These are phyloP conservation scores for Endotricha flammealis DNA, from an alignment of 2,888 invertebrate genomes.

Conservation along the genomic window DNA sequence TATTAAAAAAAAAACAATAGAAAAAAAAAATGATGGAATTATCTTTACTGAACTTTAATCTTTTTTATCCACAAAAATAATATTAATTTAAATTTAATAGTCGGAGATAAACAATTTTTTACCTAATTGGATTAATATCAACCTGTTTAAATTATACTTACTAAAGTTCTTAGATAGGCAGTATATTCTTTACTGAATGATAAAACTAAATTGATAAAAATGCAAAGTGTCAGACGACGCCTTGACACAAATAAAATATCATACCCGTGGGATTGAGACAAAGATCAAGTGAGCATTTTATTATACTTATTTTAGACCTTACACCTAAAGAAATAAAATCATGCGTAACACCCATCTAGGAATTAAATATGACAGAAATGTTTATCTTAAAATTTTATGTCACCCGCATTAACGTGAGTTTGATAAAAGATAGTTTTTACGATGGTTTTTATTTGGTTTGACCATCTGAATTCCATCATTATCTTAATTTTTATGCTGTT, in stretches of 20 bases:
- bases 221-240: not conserved
- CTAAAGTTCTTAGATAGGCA: too few species aligned
- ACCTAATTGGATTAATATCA: too few species aligned
- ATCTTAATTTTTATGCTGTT: conserved; percentile 65
- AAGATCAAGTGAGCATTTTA: not conserved
- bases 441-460: conserved; percentile 40
- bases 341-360: not conserved
- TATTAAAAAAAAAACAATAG: too few species aligned
- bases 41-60: too few species aligned
- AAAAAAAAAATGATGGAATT: too few species aligned
- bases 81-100: too few species aligned
- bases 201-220: conserved; percentile 3
- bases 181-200: too few species aligned
- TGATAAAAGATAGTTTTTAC: conserved; percentile 44
- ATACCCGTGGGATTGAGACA: conserved; percentile 9
- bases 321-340: not conserved
- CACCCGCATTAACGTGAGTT: conserved; percentile 33
- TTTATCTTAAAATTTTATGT: conserved; percentile 37
- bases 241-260: conserved; percentile 3
- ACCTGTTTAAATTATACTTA: not conserved
- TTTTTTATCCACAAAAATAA: too few species aligned
- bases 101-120: too few species aligned
- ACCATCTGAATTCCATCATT: conserved; percentile 41
- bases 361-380: conserved; percentile 9
- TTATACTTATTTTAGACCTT: conserved; percentile 2